Evolutionary conservation across 1,140 invertebrate genomes (phyloP), one percentile per base, ranked within the genome.

Genomic region (Cydia strobilella): DNA sequence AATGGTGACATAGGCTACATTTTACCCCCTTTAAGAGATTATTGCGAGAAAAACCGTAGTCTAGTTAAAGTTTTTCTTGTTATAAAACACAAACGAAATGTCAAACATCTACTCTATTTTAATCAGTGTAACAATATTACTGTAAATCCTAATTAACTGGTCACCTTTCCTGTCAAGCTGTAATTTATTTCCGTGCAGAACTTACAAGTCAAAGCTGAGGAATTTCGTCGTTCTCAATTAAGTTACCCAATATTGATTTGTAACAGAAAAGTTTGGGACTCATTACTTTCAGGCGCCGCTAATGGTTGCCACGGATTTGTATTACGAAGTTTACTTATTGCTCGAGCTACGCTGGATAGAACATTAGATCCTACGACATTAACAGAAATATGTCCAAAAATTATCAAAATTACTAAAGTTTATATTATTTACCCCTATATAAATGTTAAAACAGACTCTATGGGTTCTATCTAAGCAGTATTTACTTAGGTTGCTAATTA

Each of bases 241-340:
- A 80, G 77, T 77, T 65, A 75, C 74, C 73, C 74, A 77, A 80
- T 80, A 80, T 80, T 78, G 75, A 80, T 77, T 77, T 35, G 35
- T 42, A n/a, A 72, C 74, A 51, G 66, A 39, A 45, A 51, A 62
- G 18, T 73, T 75, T 18, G 31, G n/a, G n/a, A 69, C 27, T 69
- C 65, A 69, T 69, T 69, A 69, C 65, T 69, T 69, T n/a, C 65
- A 69, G n/a, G 31, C 31, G 65, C 65, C 65, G 35, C 25, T 69
- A 69, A 69, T 69, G 65, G 65, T 42, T 42, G 65, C n/a, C 65
- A 69, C 65, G 20, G 65, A 35, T 35, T 39, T 69, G 65, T 69
- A 39, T 69, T 69, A 39, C 65, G 5, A 69, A 69, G 65, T 69
- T 69, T 69, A 35, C 35, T 66, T n/a, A n/a, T 66, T 18, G 31